Base-by-base conservation (phyloP, 2,888 invertebrate genomes). In the Eilema caniola region DNA sequence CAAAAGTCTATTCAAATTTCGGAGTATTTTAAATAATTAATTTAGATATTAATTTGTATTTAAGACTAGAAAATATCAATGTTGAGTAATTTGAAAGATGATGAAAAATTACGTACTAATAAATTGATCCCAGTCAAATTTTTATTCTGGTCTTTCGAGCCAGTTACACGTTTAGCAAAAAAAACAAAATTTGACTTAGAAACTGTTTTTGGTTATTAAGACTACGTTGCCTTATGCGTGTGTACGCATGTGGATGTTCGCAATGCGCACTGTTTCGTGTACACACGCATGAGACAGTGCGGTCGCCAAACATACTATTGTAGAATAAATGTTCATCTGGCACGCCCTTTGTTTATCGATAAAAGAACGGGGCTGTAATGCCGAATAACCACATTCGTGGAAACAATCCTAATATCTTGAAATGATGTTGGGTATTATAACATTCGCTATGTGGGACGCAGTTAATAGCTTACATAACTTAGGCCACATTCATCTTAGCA, bases 381-480 rank as follows among this genome's bases (percentile, higher is more conserved):
- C n/a, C 53, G n/a, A n/a, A 8, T 53, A n/a, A 53, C 53, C 53
- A 53, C n/a, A n/a, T 0, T n/a, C 8, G 14, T 23, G 16, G 0
- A 37, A 23, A 14, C 37, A 14, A 24, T 16, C 23, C 2, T 23
- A 62, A 62, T n/a, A 24, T 37, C 37, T 23, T 24, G 24, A 37
- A 41, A 10, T 37, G 23, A 24, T 24, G 14, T 7, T 23, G 5
- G 14, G 3, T 20, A 14, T 16, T 0, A 62, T 37, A 37, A 23
- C 37, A 62, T 24, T n/a, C n/a, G n/a, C n/a, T 16, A 24, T 23
- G 37, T 62, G 24, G 37, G 16, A 24, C 33, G 57, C 33, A 56
- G 20, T 20, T 47, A 70, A 37, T 63, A 69, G 20, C 14, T 69
- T 72, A 70, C 25, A 67, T 62, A 71, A 10, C 62, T 57, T 69